These are phyloP conservation scores for Lordiphosa collinella DNA, from an alignment of 1,140 invertebrate genomes.

Conservation along the genomic window DNA sequence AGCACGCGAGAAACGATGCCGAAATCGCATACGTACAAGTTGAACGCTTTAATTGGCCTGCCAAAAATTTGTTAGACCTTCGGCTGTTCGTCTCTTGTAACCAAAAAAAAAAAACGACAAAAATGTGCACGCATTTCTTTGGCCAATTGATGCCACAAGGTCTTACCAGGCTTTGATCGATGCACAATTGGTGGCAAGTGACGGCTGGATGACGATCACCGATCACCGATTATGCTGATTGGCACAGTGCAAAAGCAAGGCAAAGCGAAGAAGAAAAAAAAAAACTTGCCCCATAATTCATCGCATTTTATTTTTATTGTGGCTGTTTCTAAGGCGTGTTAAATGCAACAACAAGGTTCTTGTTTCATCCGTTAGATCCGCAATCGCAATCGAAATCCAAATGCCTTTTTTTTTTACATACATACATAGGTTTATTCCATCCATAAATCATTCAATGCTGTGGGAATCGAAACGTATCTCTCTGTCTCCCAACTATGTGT, in stretches of 20 bases:
- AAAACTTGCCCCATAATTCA: constrained; percentile 72
- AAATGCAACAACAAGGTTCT: constrained; percentile 74
- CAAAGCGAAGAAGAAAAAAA: constrained; percentile 13
- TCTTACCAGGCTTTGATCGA: constrained; percentile 51
- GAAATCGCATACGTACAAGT: constrained; percentile 19
- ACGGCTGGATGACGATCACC: constrained; percentile 28
- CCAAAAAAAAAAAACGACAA: constrained; percentile 1
- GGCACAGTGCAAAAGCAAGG: constrained; percentile 18
- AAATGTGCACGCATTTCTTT: constrained; percentile 59
- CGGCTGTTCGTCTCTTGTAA: constrained; percentile 26
- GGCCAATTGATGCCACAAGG: constrained; percentile 43
- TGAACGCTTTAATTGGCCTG: constrained; percentile 24
- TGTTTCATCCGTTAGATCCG: constrained; percentile 76
- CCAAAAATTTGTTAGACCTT: constrained; percentile 50
- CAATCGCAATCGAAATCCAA: constrained; percentile 47
- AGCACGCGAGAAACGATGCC: constrained; percentile 52
- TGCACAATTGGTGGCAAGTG: constrained; percentile 67
- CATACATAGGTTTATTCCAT: constrained; percentile 23
- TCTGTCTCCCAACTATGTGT: constrained; percentile 11
- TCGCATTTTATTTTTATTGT: constrained; percentile 65
- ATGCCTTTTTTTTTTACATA: constrained; percentile 61
- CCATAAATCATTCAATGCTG: constrained; percentile 74
- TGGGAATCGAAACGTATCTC: constrained; percentile 59
- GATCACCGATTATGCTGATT: constrained; percentile 52
- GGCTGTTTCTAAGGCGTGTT: constrained; percentile 51